Evolutionary conservation across 2,888 invertebrate species (phyloP), one percentile per base, ranked within the genome.

Genomic region (Cerastis leucographa): DNA sequence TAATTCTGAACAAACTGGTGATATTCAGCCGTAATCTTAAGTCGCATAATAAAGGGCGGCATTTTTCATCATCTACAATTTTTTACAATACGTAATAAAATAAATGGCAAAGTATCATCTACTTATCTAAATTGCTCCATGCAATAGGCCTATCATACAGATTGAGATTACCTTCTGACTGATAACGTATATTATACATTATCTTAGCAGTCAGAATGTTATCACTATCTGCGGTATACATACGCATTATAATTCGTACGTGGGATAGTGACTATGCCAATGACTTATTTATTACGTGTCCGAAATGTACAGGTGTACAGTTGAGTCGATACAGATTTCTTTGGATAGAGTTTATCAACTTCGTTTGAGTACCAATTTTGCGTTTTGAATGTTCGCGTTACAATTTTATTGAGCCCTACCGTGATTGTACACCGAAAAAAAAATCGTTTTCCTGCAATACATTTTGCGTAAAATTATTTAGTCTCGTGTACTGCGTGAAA

Each of bases 211-310:
- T 40, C 9, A 19, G 42, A 62, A 73, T 51, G 19, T 29, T 73
- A 76, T 40, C 22, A 75, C 40, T 42, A 11, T 29, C 42, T 4
- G n/a, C 12, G 54, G 54, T 46, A 74, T 75, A 22, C 54, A 74
- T 75, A 22, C 54, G 54, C 74, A 12, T 7, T 74, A 12, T 12
- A 25, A 64, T 25, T n/a, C 4, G 25, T 49, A 42, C 56, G 25
- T 56, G n/a, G 44, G 54, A 74, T 22, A 44, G 25, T 74, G 25
- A 75, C n/a, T 0, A 6, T 14, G n/a, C 42, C 14, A 42, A 51
- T 64, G 44, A 44, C n/a, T 46, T 2, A 42, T n/a, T 25, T 14
- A n/a, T 42, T 29, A 73, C 49, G 42, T 62, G 61, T 51, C 62
- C 0, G 14, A 49, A 51, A 44, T 56, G 1, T 44, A 70, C 8